A percentile compares a stretch with the other conserved stretches of the same genome.
Conservation (phyloP, 2,113 vertebrate genomes). For the Lethenteron reissneri region DNA sequence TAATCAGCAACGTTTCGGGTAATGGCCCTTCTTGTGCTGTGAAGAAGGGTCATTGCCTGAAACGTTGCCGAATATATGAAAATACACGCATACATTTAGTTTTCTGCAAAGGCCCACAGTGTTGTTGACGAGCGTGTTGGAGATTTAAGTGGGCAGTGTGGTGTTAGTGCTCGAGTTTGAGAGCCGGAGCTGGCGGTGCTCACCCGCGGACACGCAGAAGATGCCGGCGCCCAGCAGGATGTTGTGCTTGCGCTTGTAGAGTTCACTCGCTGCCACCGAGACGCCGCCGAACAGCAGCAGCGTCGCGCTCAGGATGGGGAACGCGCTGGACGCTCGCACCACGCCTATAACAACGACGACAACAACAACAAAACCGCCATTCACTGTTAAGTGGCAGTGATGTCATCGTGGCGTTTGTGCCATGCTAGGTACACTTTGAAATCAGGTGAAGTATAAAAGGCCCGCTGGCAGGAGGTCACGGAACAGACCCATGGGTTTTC, state of each 20-base stretch:
- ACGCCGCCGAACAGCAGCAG: conserved; percentile 83
- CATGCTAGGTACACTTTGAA: too few relatives aligned
- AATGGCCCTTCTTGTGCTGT: too few relatives aligned
- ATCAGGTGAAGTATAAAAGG: too few relatives aligned
- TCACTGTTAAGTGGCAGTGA: too few relatives aligned
- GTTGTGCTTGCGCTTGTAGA: conserved; percentile 86
- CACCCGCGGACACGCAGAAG: conserved; percentile 95
- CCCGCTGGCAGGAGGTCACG: too few relatives aligned
- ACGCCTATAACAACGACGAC: conserved; percentile 30
- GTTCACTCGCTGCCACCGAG: conserved; percentile 87
- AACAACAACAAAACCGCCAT: too few relatives aligned
- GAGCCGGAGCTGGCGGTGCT: conserved; percentile 11
- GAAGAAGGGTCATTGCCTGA: too few relatives aligned
- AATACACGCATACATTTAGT: background rate
- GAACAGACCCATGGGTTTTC: too few relatives aligned
- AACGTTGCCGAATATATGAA: background rate
- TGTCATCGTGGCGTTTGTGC: too few relatives aligned
- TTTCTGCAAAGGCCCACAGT: background rate
- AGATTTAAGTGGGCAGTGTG: too few relatives aligned
- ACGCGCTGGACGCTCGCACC: conserved; percentile 83
- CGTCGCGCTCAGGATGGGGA: conserved; percentile 93
- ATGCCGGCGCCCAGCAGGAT: conserved; percentile 93
- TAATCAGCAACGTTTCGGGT: too few relatives aligned
- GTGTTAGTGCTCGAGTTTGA: background rate
- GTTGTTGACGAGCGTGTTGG: background rate